Evolutionary conservation across 2,113 vertebrate genomes (phyloP), one percentile per base, ranked within the genome.

Genomic region (Sinocyclocheilus maitianheensis): DNA sequence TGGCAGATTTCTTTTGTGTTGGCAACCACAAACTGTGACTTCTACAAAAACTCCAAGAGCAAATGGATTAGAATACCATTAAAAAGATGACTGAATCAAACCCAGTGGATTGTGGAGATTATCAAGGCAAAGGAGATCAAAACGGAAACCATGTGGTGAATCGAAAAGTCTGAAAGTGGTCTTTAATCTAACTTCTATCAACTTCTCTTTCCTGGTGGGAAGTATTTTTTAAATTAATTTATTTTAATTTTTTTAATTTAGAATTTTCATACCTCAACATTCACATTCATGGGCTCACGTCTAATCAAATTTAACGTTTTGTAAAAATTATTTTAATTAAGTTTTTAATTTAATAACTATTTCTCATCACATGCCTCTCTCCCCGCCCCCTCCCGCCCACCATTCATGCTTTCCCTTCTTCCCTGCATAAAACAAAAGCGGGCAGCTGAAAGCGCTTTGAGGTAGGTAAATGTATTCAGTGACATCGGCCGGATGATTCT

Each of bases 391-490:
- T 55, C 91, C 94, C 91, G 84, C 93, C 94, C 93, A 94, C 93
- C 95, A 95, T 97, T 96, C 96, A 95, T 91, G 90, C 89, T 91
- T 92, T 91, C 94, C 88, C 91, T 93, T 94, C 92, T 94, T 94
- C 90, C 89, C 89, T 71, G 67, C 88, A 87, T 90, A 94, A 95
- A 95, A 95, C 94, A 95, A 95, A 94, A 91, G 87, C 40, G 40
- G 53, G 69, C 77, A 93, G 55, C 91, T 98, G 96, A 98, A 97
- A 97, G 93, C 95, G 91, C 97, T 71, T 96, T 96, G 97, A 97
- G 96, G 97, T 97, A 98, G 98, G 98, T 98, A 97, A 98, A 99
- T 98, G 96, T 97, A 98, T 99, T 97, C 97, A 92, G 94, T 97
- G 97, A 98, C 97, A 98, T 93, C 90, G 94, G 97, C 97, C 96